Evolutionary conservation across 2,797 vertebrate species (phyloP).

Genomic region (Gymnopithys bicolor): DNA sequence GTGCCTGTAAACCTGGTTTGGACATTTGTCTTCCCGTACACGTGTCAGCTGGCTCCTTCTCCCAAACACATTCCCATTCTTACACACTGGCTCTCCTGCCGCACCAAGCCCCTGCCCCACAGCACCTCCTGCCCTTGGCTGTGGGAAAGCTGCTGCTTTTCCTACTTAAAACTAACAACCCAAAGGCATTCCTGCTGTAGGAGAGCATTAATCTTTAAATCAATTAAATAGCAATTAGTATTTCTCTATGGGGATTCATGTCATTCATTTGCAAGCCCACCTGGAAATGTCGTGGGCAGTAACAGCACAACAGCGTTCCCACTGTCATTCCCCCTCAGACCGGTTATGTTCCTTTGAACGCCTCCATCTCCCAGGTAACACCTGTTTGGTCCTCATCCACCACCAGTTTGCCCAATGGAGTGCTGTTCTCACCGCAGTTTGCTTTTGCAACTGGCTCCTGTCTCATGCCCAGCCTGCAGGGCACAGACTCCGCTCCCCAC

Average conservation of each 20-base stretch:
- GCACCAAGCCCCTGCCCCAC: not conserved
- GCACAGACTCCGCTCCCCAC: not conserved
- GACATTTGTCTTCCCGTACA: not conserved
- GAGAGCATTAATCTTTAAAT: not conserved
- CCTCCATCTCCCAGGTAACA: not conserved
- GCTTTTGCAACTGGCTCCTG: not conserved
- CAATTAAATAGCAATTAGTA: not conserved
- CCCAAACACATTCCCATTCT: not conserved
- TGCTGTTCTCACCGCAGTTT: not conserved
- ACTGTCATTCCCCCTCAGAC: accelerated
- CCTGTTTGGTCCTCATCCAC: not conserved
- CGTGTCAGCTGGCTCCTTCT: not conserved
- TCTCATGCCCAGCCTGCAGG: not conserved
- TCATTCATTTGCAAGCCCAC: not conserved
- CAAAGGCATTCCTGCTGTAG: not conserved
- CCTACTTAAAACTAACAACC: not conserved
- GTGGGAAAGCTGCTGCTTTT: not conserved
- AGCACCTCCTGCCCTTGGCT: not conserved
- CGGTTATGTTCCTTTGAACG: not conserved
- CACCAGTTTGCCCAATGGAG: accelerated
- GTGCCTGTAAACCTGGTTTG: accelerated
- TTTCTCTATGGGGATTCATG: not conserved
- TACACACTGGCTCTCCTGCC: accelerated
- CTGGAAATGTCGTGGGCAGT: accelerated
- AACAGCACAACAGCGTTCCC: not conserved